phyloP scores from a whole-genome alignment of 1,140 invertebrate species.

The Drosophila trapezifrons region DNA sequence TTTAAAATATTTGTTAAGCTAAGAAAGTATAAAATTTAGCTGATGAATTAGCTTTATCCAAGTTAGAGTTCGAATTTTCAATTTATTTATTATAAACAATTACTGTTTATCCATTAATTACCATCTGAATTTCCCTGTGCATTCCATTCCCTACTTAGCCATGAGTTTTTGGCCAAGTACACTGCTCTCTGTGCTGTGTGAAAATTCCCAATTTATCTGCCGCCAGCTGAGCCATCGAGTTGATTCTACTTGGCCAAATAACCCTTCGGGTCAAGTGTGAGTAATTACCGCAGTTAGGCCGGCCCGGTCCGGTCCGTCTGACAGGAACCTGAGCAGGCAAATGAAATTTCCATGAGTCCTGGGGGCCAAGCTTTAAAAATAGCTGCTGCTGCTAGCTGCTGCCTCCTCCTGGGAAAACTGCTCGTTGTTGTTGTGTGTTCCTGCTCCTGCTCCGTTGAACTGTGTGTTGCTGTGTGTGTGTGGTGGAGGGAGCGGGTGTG shows the following conservation, averaged over 20 bases:
- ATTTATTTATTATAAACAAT: too few relatives aligned
- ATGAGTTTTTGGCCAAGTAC: background rate
- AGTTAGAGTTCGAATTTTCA: too few relatives aligned
- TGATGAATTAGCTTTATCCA: too few relatives aligned
- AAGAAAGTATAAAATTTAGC: too few relatives aligned
- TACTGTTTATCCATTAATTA: too few relatives aligned
- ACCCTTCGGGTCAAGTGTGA: slow-evolving; percentile 72
- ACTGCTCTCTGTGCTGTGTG: background rate
- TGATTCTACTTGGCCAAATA: slow-evolving; percentile 13
- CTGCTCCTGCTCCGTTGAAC: slow-evolving; percentile 22
- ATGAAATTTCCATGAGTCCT: slow-evolving; percentile 56
- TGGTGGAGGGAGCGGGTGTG: background rate
- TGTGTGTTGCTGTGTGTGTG: background rate
- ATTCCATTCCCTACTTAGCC: background rate
- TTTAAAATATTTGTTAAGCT: too few relatives aligned
- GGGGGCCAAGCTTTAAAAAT: slow-evolving; percentile 61
- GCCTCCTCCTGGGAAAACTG: slow-evolving; percentile 20
- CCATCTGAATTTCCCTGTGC: too few relatives aligned
- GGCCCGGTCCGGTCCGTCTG: slow-evolving; percentile 3
- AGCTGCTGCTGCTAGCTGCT: slow-evolving; percentile 27
- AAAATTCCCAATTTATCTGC: slow-evolving; percentile 53
- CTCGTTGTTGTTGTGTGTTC: slow-evolving; percentile 27
- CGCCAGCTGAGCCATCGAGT: slow-evolving; percentile 29
- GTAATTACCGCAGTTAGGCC: slow-evolving; percentile 74
- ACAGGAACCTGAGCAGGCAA: slow-evolving; percentile 52